Percentiles rank a stretch among this genome's conserved stretches.
phyloP scores from a whole-genome alignment of 2,797 vertebrate species.

The Microctenopoma stevenorrisi region DNA sequence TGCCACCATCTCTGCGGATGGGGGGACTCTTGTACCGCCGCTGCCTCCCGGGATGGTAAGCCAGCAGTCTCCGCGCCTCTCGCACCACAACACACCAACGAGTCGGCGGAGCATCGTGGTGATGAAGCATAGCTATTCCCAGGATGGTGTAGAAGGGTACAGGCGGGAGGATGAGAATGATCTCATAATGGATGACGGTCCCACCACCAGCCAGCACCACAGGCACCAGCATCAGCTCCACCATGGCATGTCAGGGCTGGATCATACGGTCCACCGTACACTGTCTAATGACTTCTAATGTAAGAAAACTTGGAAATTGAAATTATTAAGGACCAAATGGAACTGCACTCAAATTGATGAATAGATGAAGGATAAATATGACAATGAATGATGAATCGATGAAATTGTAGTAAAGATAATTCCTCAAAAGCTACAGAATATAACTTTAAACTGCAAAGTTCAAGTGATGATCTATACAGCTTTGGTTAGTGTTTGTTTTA shows the following conservation, averaged over 20 bases:
- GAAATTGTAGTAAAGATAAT: neutral
- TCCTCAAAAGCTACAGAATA: neutral
- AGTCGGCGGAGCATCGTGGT: slow-evolving; percentile 91
- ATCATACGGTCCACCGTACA: slow-evolving; percentile 91
- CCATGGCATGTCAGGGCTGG: slow-evolving; percentile 83
- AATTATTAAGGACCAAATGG: neutral
- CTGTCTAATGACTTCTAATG: slow-evolving; percentile 89
- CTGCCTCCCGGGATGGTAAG: slow-evolving; percentile 70
- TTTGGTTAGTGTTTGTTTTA: neutral
- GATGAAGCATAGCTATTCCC: slow-evolving; percentile 96
- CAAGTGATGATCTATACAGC: neutral
- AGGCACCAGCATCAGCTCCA: slow-evolving; percentile 61
- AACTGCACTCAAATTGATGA: neutral
- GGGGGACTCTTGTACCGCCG: slow-evolving; percentile 35
- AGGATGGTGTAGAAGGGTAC: slow-evolving; percentile 89
- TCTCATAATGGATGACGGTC: slow-evolving; percentile 87
- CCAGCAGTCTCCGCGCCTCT: slow-evolving; percentile 83
- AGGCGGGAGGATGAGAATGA: slow-evolving; percentile 85
- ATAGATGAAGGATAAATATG: neutral
- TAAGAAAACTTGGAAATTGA: slow-evolving; percentile 2
- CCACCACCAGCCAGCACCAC: slow-evolving; percentile 85
- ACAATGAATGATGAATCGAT: neutral
- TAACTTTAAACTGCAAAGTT: too few relatives aligned
- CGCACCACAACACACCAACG: slow-evolving; percentile 85
- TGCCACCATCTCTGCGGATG: slow-evolving; percentile 80